These are phyloP conservation scores for Temnothorax ravouxi DNA, from an alignment of 2,888 invertebrate genomes.

Conservation along the genomic window DNA sequence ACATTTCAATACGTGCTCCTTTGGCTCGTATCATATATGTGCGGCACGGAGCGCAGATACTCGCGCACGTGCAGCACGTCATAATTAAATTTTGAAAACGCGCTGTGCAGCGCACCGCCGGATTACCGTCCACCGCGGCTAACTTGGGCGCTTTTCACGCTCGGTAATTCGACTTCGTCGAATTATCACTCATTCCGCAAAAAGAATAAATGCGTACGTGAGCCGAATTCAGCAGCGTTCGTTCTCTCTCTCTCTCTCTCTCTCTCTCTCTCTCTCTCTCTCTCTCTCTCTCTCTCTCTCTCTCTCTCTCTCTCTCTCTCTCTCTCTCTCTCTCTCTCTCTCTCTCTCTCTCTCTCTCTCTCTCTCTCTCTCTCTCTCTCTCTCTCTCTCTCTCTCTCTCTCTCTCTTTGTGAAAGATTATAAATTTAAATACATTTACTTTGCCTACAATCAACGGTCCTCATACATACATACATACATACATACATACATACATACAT, in stretches of 20 bases:
- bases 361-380: no score
- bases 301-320: no score
- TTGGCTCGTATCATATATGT: slow-evolving; percentile 78
- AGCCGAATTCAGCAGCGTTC: slow-evolving; percentile 76
- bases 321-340: no score
- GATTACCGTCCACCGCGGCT: slow-evolving; percentile 74
- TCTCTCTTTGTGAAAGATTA: no score
- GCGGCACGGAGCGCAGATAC: slow-evolving; percentile 73
- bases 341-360: no score
- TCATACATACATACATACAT: no score
- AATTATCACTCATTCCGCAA: slow-evolving; percentile 85
- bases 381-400: no score
- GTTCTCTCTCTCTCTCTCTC: slow-evolving; percentile 35
- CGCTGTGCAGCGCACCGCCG: slow-evolving; percentile 71
- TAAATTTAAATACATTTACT: no score
- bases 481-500: no score
- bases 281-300: no score
- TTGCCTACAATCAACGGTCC: no score
- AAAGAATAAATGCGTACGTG: slow-evolving; percentile 85
- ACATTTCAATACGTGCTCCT: slow-evolving; percentile 62
- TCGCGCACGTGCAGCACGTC: slow-evolving; percentile 79
- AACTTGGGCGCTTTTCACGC: slow-evolving; percentile 83
- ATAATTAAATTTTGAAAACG: slow-evolving; percentile 83
- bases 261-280: no score
- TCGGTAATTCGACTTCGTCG: slow-evolving; percentile 83